Conservation (phyloP, 2,888 invertebrate genomes). For the Xanthia togata region DNA sequence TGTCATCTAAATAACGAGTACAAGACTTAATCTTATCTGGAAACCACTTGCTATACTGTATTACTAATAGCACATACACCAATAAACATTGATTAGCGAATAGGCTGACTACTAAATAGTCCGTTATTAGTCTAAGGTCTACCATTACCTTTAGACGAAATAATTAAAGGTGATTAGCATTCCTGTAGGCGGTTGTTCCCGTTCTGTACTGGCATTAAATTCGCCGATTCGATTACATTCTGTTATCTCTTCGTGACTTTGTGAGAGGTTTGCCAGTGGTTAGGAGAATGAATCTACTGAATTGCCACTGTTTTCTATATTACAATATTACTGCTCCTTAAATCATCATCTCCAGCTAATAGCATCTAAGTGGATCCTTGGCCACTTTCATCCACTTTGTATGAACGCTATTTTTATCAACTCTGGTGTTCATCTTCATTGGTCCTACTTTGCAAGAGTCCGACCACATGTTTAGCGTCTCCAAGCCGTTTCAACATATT, state of each 20-base stretch:
- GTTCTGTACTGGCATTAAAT: slow-evolving; percentile 43
- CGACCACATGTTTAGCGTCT: slow-evolving; percentile 21
- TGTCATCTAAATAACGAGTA: slow-evolving; percentile 18
- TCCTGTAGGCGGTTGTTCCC: slow-evolving; percentile 50
- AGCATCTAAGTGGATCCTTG: neutral
- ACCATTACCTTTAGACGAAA: slow-evolving; percentile 54
- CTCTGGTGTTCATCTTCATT: neutral
- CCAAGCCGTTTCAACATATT: slow-evolving; percentile 13
- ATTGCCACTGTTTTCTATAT: neutral
- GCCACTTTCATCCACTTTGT: neutral
- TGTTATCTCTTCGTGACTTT: slow-evolving; percentile 58
- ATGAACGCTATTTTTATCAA: slow-evolving; percentile 4
- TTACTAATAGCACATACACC: slow-evolving; percentile 47
- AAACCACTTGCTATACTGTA: slow-evolving; percentile 33
- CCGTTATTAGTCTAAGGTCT: slow-evolving; percentile 57
- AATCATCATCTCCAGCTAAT: neutral
- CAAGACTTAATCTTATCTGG: slow-evolving; percentile 42
- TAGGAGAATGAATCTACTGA: neutral
- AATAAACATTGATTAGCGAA: slow-evolving; percentile 50
- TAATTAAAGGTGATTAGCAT: slow-evolving; percentile 68
- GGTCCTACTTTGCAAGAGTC: neutral
- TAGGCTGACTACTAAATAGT: slow-evolving; percentile 46
- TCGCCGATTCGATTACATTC: slow-evolving; percentile 62
- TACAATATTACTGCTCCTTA: neutral
- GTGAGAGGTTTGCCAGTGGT: slow-evolving; percentile 11